Conservation (phyloP, 2,888 invertebrate genomes). For the Koerneria pararmatus region DNA sequence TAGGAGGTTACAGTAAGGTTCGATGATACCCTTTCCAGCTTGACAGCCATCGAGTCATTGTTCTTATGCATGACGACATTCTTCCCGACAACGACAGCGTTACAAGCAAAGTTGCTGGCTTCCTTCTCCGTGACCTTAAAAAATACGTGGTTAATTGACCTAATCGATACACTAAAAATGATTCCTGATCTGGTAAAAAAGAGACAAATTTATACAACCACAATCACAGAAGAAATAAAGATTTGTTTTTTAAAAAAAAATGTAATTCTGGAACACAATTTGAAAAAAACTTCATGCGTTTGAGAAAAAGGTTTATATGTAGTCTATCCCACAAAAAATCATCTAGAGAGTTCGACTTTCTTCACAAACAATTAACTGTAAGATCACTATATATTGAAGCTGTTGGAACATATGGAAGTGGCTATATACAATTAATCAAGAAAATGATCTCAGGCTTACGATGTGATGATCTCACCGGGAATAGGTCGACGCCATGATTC, state of each 20-base stretch:
- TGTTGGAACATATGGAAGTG: no score
- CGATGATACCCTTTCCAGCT: no score
- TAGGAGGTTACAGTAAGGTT: no score
- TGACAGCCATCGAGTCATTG: slow-evolving; percentile 44
- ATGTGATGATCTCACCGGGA: slow-evolving; percentile 28
- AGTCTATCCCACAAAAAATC: no score
- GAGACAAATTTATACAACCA: no score
- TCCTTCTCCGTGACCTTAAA: slow-evolving; percentile 46
- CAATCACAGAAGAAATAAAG: no score
- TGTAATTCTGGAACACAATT: neutral
- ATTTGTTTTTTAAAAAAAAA: neutral
- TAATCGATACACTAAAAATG: no score
- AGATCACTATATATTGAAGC: no score
- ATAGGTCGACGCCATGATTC: slow-evolving; percentile 41
- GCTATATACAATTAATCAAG: neutral
- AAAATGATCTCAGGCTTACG: neutral
- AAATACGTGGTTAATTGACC: slow-evolving; percentile 19
- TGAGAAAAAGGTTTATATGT: no score
- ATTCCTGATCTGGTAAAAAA: no score
- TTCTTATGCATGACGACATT: slow-evolving; percentile 51
- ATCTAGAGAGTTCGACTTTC: no score
- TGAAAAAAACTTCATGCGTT: neutral
- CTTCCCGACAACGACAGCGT: slow-evolving; percentile 55
- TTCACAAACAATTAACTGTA: no score
- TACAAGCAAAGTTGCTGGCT: slow-evolving; percentile 56